phyloP scores from a whole-genome alignment of 2,888 invertebrate species.

The Drosophila limbata region DNA sequence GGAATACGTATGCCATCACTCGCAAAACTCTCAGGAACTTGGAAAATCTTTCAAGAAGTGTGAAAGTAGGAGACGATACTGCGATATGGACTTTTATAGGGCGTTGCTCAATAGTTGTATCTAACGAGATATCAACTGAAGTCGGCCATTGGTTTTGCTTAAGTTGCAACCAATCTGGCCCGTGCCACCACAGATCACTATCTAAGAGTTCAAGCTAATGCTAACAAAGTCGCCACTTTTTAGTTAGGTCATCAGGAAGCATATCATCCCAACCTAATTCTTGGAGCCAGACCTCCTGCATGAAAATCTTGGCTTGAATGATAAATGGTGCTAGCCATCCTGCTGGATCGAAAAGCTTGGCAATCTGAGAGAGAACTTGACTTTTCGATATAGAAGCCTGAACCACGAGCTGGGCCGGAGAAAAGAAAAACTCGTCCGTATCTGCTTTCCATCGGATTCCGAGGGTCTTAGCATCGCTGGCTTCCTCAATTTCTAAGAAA shows the following conservation, averaged over 20 bases:
- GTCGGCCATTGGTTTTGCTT: background rate
- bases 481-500: slow-evolving; percentile 1
- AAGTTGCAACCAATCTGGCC: background rate
- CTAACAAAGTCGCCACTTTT: too few relatives aligned
- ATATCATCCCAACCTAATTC: too few relatives aligned
- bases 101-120: background rate
- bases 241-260: too few relatives aligned
- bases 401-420: too few relatives aligned
- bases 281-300: too few relatives aligned
- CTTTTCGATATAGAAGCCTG: too few relatives aligned
- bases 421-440: background rate
- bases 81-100: background rate
- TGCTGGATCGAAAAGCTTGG: too few relatives aligned
- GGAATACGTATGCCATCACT: background rate
- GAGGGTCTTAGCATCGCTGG: slow-evolving; percentile 3
- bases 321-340: too few relatives aligned
- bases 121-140: background rate
- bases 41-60: background rate
- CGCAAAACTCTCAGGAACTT: background rate
- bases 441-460: background rate
- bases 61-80: background rate
- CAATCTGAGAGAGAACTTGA: too few relatives aligned
- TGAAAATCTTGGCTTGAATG: too few relatives aligned
- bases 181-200: too few relatives aligned
- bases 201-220: too few relatives aligned